Base-by-base conservation (phyloP, 2,113 vertebrate genomes). In the Arothron firmamentum region DNA sequence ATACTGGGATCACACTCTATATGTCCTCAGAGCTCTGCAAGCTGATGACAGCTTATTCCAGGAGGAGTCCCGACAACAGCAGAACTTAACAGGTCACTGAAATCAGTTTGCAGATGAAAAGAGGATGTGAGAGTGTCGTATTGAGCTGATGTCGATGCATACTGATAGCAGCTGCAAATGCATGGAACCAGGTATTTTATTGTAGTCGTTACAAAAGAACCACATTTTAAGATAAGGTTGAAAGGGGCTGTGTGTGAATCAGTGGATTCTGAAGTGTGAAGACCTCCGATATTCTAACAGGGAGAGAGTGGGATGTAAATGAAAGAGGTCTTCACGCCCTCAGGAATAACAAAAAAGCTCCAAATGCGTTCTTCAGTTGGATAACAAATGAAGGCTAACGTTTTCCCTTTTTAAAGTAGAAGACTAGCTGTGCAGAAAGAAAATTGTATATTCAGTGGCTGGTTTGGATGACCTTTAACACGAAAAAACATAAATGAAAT, bases 361-460 rank as follows among this genome's bases (percentile, higher is more conserved):
- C 47, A 38, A 2, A 52, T 52, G 41, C 12, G 21, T 21, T 18
- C 43, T 18, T 43, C 6, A 20, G 9, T 43, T 5, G 31, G 52
- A 63, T 25, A 45, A 42, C 25, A 58, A 62, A 52, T 55, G 8
- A 58, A 56, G 59, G 28, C 42, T 67, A 6, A 61, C 50, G 42
- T 4, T 70, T 34, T 13, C 15, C 18, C 18, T 19, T 21, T 23
- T 20, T 16, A 20, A 63, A 15, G 4, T 4, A 47, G 20, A 43
- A 20, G 28, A 47, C 23, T 55, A 64, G 50, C 50, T 69, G 55
- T 59, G 42, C 13, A 70, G 53, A 58, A 70, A 15, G 28, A 65
- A 59, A 43, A 68, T 68, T 58, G 65, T 65, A 71, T 10, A 46
- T 76, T 67, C 17, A 23, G 52, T 52, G 65, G 9, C 4, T 63